Percentiles rank a stretch among this genome's conserved stretches.
Evolutionary conservation across 2,113 vertebrate species (phyloP).

Genomic region (Cryptotis parvus): DNA sequence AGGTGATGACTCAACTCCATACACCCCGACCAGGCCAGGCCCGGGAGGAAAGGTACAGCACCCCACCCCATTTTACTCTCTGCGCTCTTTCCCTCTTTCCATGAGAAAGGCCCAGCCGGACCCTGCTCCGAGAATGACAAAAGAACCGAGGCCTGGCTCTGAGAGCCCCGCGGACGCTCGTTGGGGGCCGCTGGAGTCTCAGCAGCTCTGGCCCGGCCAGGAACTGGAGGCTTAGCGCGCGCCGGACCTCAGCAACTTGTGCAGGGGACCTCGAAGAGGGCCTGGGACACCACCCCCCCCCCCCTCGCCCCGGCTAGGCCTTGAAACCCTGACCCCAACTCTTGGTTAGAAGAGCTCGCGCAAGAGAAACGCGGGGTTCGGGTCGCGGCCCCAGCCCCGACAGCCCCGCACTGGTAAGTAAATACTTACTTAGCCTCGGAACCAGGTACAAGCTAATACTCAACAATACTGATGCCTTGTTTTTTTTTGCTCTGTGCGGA

Average conservation of each 20-base stretch:
- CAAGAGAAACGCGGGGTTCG: constrained; percentile 17
- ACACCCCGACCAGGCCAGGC: background rate
- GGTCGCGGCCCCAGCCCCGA: constrained; percentile 52
- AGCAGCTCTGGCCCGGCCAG: background rate
- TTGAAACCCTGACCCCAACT: constrained; percentile 30
- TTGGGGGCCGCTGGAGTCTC: no score
- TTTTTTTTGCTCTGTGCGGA: constrained; percentile 89
- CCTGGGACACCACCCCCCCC: background rate
- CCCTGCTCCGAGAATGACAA: constrained; percentile 61
- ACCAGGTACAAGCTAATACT: constrained; percentile 87
- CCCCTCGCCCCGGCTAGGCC: constrained; percentile 42
- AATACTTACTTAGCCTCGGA: constrained; percentile 85
- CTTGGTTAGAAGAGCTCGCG: background rate
- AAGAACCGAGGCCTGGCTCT: constrained; percentile 2
- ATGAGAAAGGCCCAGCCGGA: constrained; percentile 57
- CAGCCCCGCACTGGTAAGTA: constrained; percentile 77
- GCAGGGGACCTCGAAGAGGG: background rate
- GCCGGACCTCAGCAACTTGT: constrained; percentile 55
- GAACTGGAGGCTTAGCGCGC: background rate
- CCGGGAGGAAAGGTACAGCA: background rate
- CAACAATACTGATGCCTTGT: constrained; percentile 89
- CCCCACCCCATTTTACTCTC: background rate
- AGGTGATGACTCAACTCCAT: background rate
- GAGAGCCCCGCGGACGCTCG: no score
- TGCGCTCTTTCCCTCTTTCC: background rate